Percentiles rank a stretch among this genome's conserved stretches.
Conservation (phyloP, 2,113 vertebrate genomes). For the Crotalus horridus region DNA sequence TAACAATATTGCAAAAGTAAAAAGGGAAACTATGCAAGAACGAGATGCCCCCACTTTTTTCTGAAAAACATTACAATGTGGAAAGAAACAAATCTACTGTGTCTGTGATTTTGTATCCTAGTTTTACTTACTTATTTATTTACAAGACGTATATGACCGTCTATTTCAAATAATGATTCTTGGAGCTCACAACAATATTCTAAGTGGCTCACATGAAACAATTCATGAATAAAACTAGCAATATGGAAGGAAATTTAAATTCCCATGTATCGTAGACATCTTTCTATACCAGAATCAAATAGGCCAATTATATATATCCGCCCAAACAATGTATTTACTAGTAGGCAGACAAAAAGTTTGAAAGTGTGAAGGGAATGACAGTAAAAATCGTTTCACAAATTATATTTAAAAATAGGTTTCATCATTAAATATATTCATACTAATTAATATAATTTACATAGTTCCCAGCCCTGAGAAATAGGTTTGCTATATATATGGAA, state of each 20-base stretch:
- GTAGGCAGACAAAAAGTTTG: neutral
- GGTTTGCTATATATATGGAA: neutral
- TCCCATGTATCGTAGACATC: neutral
- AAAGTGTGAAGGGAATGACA: neutral
- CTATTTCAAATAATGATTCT: neutral
- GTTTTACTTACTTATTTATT: neutral
- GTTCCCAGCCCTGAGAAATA: neutral
- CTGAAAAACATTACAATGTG: neutral
- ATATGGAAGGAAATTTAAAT: neutral
- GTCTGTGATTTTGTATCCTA: neutral
- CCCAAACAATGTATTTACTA: neutral
- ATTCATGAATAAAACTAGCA: neutral
- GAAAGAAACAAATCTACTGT: neutral
- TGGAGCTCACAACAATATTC: neutral
- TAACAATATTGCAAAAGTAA: neutral
- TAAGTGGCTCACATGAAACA: neutral
- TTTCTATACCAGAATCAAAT: neutral
- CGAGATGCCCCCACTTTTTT: neutral
- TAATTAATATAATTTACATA: neutral
- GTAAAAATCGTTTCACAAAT: neutral
- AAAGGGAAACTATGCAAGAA: neutral
- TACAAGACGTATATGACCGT: neutral
- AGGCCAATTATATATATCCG: neutral
- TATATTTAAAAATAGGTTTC: neutral
- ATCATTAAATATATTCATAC: neutral